Evolutionary conservation across 2,888 invertebrate species (phyloP).

Genomic region (Diogma glabrata): DNA sequence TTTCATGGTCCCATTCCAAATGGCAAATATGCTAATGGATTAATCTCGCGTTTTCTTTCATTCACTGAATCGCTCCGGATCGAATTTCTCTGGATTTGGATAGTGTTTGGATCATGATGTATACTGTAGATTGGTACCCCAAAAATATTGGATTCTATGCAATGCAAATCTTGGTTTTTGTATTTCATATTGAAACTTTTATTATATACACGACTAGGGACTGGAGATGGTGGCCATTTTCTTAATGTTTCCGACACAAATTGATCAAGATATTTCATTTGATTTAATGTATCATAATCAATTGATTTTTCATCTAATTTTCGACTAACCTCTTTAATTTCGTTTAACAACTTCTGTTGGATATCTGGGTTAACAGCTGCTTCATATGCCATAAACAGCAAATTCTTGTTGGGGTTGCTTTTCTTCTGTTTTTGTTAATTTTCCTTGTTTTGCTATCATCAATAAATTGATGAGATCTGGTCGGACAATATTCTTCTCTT

Average conservation of each 20-base stretch:
- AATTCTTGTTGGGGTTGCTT: no score
- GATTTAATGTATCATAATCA: constrained; percentile 40
- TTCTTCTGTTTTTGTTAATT: constrained; percentile 20
- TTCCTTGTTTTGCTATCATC: constrained; percentile 38
- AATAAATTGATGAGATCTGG: constrained; percentile 45
- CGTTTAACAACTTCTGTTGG: constrained; percentile 41
- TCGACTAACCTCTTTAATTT: constrained; percentile 35
- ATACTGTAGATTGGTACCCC: constrained; percentile 30
- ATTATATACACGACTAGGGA: constrained; percentile 38
- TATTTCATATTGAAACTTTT: constrained; percentile 36
- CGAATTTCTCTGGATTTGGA: constrained; percentile 38
- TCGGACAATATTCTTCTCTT: constrained; percentile 37
- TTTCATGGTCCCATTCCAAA: constrained; percentile 42
- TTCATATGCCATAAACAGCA: constrained; percentile 44
- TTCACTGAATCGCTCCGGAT: constrained; percentile 41
- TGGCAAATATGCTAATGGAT: constrained; percentile 33
- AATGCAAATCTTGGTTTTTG: constrained; percentile 16
- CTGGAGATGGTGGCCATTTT: constrained; percentile 37
- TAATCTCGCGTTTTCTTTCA: constrained; percentile 36
- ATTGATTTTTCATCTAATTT: not conserved
- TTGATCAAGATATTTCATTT: constrained; percentile 50
- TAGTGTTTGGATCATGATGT: constrained; percentile 37
- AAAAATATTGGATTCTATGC: constrained; percentile 17
- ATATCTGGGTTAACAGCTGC: constrained; percentile 45
- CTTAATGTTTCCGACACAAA: constrained; percentile 43